These are phyloP conservation scores for Syngnathus rostellatus DNA, from an alignment of 2,797 vertebrate genomes.

Conservation along the genomic window DNA sequence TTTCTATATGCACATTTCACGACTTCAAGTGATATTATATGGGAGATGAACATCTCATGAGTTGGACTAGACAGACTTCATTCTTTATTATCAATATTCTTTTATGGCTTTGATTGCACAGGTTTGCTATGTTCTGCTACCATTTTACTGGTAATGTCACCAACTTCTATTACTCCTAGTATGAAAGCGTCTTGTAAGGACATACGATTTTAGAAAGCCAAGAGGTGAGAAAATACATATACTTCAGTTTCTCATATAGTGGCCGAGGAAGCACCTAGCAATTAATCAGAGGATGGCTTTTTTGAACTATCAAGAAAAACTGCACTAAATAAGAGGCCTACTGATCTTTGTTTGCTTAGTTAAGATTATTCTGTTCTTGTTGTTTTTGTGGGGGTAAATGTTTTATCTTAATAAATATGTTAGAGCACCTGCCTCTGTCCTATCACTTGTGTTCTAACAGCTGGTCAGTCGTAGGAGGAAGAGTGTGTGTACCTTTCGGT, in stretches of 20 bases:
- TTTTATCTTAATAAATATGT: conserved; percentile 15
- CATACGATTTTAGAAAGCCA: background rate
- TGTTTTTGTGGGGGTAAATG: background rate
- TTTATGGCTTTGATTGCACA: background rate
- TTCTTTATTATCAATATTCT: background rate
- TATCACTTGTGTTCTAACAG: conserved; percentile 48
- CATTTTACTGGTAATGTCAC: background rate
- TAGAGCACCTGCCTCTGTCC: conserved; percentile 34
- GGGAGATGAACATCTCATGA: background rate
- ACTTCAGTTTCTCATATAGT: background rate
- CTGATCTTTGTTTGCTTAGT: background rate
- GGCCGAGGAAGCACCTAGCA: background rate
- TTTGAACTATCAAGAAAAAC: background rate
- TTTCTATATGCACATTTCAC: background rate
- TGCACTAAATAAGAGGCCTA: no score
- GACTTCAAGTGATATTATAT: background rate
- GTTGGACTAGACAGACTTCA: background rate
- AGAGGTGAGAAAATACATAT: background rate
- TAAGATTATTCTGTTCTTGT: background rate
- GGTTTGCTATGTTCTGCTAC: background rate
- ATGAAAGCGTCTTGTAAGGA: background rate
- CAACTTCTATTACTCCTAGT: background rate
- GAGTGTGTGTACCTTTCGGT: conserved; percentile 78
- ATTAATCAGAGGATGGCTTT: background rate
- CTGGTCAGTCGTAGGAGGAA: conserved; percentile 60